Base-by-base conservation (phyloP, 2,797 vertebrate species). In the Salmo trutta region DNA sequence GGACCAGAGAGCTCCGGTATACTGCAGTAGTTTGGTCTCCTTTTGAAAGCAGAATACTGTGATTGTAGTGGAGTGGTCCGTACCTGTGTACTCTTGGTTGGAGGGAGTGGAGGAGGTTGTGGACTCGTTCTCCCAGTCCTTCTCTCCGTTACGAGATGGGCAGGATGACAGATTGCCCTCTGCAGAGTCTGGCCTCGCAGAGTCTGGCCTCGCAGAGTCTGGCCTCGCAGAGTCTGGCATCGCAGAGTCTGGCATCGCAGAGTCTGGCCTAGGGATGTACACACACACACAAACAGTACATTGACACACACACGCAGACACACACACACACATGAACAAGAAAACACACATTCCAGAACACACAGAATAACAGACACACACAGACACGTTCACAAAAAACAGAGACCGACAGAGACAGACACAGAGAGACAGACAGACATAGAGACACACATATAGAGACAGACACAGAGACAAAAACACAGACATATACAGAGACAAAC, bases 121-220 rank as follows among this genome's bases (percentile, higher is more conserved):
- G 0, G 98, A 99, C 47, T 97, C 97, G 0, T 97, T 97, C 86
- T 99, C 98, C 98, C 98, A 99, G 75, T 99, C 97, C 77, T 97
- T 99, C 86, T 99, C 98, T 79, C 95, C 97, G 0, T 98, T 99
- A 15, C 95, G 96, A 91, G 96, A 96, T 1, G 95, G 96, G 90
- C 96, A 97, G 0, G 97, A 96, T 15, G 97, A 98, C 67, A 96
- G 84, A 86, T 97, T 97, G 51, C 95, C 96, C 84, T 97, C 98
- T 0, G 96, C 93, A 3, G 97, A 98, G 85, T 99, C 97, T 0
- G 97, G 77, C 52, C 73, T 51, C 16, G 53, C 53, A 54, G 53
- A 54, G 52, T 53, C 52, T 14, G 52, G 52, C 0, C 52, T 53
- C 12, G 12, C 52, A 53, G 52, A 53, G 52, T 53, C 52, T 14